Evolutionary conservation across 37 sponge, comb jelly and placozoan species (phyloP), one percentile per base, ranked within the genome.

Genomic region (Dysidea cf. avara): DNA sequence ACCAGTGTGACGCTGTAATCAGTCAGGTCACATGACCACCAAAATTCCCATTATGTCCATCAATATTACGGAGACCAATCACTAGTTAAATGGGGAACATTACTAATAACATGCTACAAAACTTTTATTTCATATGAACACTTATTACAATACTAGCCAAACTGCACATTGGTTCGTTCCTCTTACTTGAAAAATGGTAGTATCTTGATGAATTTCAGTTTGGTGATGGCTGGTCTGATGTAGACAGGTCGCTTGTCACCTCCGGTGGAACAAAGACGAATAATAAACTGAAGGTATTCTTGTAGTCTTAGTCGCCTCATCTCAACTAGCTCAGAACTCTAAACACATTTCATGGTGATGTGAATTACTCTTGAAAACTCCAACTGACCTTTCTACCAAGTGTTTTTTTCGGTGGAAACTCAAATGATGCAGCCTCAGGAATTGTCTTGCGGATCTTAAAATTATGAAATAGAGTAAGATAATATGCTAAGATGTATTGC

Each of bases 381-480:
- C 18, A 43, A 3, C 69, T 54, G 37, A 86, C 96, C 69, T 88
- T 95, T 35, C 52, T 93, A 2, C 82, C 70, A 21, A 94, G 39
- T 48, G 89, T 63, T 60, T 81, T 95, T 66, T 88, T 95, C 3
- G 94, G 94, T 49, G 96, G 96, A 75, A 95, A 95, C 49, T 80
- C 60, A 58, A 94, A 94, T 37, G 39, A 47, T 18, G 11, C 53
- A 1, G 84, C 38, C 16, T 77, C 67, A 21, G 84, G 85, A 9
- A 87, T 35, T 25, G 35, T 33, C 34, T 53, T 50, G 13, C 49
- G 63, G 0, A 88, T 59, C 68, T 37, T 30, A 39, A 52, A 1
- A 35, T 3, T 18, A 35, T 21, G n/a, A n/a, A n/a, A n/a, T n/a
- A n/a, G n/a, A n/a, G n/a, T n/a, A n/a, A n/a, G n/a, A n/a, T n/a